Evolutionary conservation across 1,140 invertebrate species (phyloP).

Genomic region (Agrypnia vestita): DNA sequence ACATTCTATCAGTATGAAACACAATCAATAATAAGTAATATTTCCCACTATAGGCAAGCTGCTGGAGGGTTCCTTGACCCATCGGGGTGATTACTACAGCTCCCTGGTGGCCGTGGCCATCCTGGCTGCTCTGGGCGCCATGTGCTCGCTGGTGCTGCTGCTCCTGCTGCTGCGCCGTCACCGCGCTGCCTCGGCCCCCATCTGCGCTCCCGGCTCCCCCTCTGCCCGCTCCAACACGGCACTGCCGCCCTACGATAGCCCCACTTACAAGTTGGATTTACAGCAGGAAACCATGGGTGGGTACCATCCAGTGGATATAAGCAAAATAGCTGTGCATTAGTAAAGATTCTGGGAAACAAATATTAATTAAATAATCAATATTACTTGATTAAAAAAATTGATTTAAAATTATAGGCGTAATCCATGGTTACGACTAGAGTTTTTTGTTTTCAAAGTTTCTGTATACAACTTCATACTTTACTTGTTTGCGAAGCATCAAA

Average conservation of each 20-base stretch:
- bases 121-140: conserved; percentile 86
- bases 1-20: too few species aligned
- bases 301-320: conserved; percentile 60
- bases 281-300: conserved; percentile 93
- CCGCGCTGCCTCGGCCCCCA: conserved; percentile 78
- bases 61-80: conserved; percentile 70
- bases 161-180: conserved; percentile 86
- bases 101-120: conserved; percentile 90
- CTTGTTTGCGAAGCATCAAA: too few species aligned
- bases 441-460: too few species aligned
- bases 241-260: conserved; percentile 91
- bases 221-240: conserved; percentile 5
- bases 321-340: too few species aligned
- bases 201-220: conserved; percentile 72
- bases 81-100: conserved; percentile 86
- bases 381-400: too few species aligned
- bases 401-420: too few species aligned
- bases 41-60: conserved; percentile 74
- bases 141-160: conserved; percentile 85
- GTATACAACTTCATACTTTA: too few species aligned
- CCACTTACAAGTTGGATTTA: conserved; percentile 94
- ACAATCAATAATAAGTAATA: neutral
- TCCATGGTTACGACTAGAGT: too few species aligned
- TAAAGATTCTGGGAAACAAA: too few species aligned
- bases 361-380: too few species aligned